phyloP scores from a whole-genome alignment of 1,140 invertebrate species.

The Zaprionus kolodkinae region DNA sequence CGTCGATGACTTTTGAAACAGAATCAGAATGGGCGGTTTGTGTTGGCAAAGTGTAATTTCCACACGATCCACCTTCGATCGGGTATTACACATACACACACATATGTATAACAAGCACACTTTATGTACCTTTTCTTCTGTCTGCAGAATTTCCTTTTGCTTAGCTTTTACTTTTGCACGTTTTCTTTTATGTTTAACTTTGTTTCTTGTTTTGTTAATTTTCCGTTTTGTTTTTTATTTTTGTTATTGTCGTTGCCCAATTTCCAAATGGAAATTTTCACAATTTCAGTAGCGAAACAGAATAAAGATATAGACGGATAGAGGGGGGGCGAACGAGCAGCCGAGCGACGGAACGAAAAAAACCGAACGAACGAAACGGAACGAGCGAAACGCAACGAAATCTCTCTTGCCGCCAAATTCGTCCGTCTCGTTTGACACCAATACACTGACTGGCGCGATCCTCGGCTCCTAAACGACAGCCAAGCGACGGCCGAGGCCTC shows the following conservation, averaged over 20 bases:
- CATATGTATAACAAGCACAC: neutral
- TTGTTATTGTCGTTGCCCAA: slow-evolving; percentile 39
- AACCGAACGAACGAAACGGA: slow-evolving; percentile 39
- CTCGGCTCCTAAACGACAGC: slow-evolving; percentile 73
- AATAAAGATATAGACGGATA: slow-evolving; percentile 14
- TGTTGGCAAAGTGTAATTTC: slow-evolving; percentile 31
- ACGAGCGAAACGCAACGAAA: slow-evolving; percentile 58
- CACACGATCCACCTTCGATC: slow-evolving; percentile 22
- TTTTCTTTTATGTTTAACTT: slow-evolving; percentile 32
- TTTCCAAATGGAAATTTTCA: slow-evolving; percentile 80
- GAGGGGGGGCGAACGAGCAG: slow-evolving; percentile 44
- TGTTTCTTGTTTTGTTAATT: slow-evolving; percentile 33
- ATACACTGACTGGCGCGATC: slow-evolving; percentile 72
- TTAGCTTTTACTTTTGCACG: slow-evolving; percentile 38
- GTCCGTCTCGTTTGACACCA: slow-evolving; percentile 77
- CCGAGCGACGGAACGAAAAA: slow-evolving; percentile 47
- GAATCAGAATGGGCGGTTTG: slow-evolving; percentile 33
- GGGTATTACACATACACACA: neutral
- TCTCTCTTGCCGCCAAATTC: slow-evolving; percentile 72
- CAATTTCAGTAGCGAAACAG: slow-evolving; percentile 52
- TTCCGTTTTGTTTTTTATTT: slow-evolving; percentile 17
- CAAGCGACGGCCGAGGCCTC: slow-evolving; percentile 53
- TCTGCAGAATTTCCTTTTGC: slow-evolving; percentile 40
- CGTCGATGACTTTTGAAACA: slow-evolving; percentile 36
- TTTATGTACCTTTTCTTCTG: slow-evolving; percentile 52